Evolutionary conservation across 2,888 invertebrate species (phyloP), one percentile per base, ranked within the genome.

Genomic region (Mactromeris polynyma): DNA sequence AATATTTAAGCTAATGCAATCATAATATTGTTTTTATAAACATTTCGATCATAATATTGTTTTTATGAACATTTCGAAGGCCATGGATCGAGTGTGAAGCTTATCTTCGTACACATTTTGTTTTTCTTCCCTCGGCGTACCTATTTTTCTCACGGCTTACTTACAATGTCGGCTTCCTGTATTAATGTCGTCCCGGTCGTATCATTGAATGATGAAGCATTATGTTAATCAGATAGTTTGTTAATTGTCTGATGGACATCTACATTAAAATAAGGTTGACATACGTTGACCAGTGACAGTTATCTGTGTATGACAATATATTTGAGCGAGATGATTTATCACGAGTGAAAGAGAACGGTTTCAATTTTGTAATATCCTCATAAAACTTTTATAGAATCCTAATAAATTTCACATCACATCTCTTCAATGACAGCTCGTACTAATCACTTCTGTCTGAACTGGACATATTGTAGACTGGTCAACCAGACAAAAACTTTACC

Each of bases 201-300:
- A 64, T 64, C 58, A 64, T 26, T 77, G 77, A 77, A 77, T 81
- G 81, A 81, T 36, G 31, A 81, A 81, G 81, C 81, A 81, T n/a
- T 58, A 81, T 81, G 81, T 46, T 58, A 81, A 81, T 77, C 77
- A 77, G 38, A 4, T 77, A 3, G 7, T 17, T 33, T 4, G 36
- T 77, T 26, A 64, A 64, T 64, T 64, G n/a, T 64, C 26, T 26
- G 26, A 4, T n/a, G 26, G 4, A 6, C 26, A 26, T 64, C 58
- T 64, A 64, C 9, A 9, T 64, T 58, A 58, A 19, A n/a, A 58
- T n/a, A 64, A 64, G 58, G 58, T 64, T 64, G 26, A 64, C 58
- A 64, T 64, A 64, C 9, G 26, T 64, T 64, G 58, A 64, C 58
- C 58, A 64, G 26, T 64, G 58, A 64, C 58, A 64, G n/a, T 64